phyloP scores from a whole-genome alignment of 2,888 invertebrate genomes.

The Timema podura region DNA sequence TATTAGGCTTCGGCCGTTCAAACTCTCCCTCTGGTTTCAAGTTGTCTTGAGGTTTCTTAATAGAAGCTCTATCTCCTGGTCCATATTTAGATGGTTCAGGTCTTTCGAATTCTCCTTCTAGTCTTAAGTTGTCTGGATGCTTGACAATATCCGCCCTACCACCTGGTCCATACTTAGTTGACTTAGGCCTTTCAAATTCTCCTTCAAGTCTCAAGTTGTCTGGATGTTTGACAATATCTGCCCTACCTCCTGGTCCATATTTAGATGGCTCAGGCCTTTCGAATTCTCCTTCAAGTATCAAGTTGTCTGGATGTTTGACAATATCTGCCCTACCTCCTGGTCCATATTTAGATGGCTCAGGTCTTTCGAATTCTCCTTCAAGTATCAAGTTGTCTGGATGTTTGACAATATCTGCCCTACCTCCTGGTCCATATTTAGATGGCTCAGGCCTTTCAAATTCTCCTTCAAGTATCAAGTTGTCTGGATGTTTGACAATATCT shows the following conservation, averaged over 20 bases:
- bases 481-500: slow-evolving; percentile 58
- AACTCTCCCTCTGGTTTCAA: slow-evolving; percentile 42
- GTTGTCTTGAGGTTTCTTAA: slow-evolving; percentile 43
- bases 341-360: slow-evolving; percentile 26
- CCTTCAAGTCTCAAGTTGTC: slow-evolving; percentile 39
- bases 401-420: slow-evolving; percentile 32
- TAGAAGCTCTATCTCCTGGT: slow-evolving; percentile 46
- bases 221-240: slow-evolving; percentile 29
- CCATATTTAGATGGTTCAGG: slow-evolving; percentile 23
- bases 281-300: slow-evolving; percentile 62
- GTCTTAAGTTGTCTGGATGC: slow-evolving; percentile 45
- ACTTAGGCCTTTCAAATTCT: slow-evolving; percentile 37
- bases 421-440: slow-evolving; percentile 33
- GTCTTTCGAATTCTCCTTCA: slow-evolving; percentile 50
- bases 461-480: slow-evolving; percentile 53
- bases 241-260: slow-evolving; percentile 37
- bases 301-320: slow-evolving; percentile 53
- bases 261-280: slow-evolving; percentile 45
- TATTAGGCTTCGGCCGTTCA: slow-evolving; percentile 29
- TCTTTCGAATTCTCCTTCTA: slow-evolving; percentile 54
- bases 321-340: slow-evolving; percentile 40
- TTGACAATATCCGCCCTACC: slow-evolving; percentile 30
- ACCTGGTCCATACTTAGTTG: slow-evolving; percentile 31
- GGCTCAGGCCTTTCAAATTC: slow-evolving; percentile 47
- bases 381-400: slow-evolving; percentile 52